A percentile compares a stretch with the other conserved stretches of the same genome.
Conservation (phyloP, 2,113 vertebrate genomes). For the Etheostoma cragini region DNA sequence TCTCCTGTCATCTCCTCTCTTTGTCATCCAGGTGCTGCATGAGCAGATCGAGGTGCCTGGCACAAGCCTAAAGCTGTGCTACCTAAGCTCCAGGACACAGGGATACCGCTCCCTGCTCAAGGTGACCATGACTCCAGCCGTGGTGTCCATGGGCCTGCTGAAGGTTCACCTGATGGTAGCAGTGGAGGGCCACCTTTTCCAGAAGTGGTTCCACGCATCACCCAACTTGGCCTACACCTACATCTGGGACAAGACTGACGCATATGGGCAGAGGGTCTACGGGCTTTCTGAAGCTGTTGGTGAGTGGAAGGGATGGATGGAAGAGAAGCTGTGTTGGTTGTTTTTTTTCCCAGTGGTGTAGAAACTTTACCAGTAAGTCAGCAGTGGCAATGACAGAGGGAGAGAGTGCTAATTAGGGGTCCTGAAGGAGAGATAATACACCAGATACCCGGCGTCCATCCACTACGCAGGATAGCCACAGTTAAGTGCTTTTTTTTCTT, state of each 20-base stretch:
- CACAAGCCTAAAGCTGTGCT: constrained; percentile 91
- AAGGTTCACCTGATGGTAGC: constrained; percentile 99
- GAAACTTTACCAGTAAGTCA: constrained; percentile 53
- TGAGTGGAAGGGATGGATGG: constrained; percentile 79
- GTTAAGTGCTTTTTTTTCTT: constrained; percentile 57
- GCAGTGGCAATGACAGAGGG: constrained; percentile 56
- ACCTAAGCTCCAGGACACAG: constrained; percentile 94
- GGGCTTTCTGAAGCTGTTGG: constrained; percentile 96
- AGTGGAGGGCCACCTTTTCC: constrained; percentile 97
- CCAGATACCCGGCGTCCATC: constrained; percentile 55
- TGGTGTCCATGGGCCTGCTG: constrained; percentile 95
- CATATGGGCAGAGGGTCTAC: constrained; percentile 95
- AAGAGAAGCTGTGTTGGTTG: neutral
- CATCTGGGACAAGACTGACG: constrained; percentile 98
- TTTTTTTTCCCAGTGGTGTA: constrained; percentile 35
- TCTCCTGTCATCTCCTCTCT: constrained; percentile 64
- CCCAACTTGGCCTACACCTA: constrained; percentile 97
- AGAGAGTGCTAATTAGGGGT: constrained; percentile 70
- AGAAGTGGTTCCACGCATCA: constrained; percentile 97
- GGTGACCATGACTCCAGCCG: constrained; percentile 96
- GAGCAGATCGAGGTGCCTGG: constrained; percentile 96
- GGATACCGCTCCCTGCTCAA: constrained; percentile 97
- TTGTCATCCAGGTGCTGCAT: constrained; percentile 92
- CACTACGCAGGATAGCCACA: constrained; percentile 52
- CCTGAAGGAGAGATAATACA: constrained; percentile 68